phyloP scores from a whole-genome alignment of 2,888 invertebrate species.

The Tillus elongatus region DNA sequence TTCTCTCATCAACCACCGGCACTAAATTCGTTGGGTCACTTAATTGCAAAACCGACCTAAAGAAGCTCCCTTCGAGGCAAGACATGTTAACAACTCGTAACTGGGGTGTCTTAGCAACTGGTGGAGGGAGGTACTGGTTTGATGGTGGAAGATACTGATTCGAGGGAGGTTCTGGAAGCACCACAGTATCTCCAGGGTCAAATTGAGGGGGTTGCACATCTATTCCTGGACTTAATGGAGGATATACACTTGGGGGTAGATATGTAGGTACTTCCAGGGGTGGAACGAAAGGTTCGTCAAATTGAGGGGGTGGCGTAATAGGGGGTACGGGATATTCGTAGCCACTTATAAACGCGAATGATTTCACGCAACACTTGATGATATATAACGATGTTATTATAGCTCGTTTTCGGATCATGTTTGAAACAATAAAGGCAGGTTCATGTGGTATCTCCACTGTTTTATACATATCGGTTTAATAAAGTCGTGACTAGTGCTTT shows the following conservation, averaged over 20 bases:
- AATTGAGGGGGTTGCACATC: constrained; percentile 21
- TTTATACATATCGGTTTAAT: too few species aligned
- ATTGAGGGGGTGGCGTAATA: neutral
- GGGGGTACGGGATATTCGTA: constrained; percentile 1
- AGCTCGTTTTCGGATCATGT: too few species aligned
- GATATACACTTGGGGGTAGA: constrained; percentile 24
- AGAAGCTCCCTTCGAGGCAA: constrained; percentile 29
- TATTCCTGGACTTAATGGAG: constrained; percentile 20
- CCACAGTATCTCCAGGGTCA: constrained; percentile 24
- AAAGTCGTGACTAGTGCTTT: too few species aligned
- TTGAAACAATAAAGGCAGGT: too few species aligned
- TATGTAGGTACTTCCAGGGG: constrained; percentile 16
- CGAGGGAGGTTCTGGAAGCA: constrained; percentile 20
- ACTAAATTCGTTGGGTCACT: too few species aligned
- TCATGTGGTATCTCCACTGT: too few species aligned
- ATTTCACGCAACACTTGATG: too few species aligned
- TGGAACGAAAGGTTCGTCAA: neutral
- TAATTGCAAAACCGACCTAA: constrained; percentile 34
- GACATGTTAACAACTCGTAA: constrained; percentile 35
- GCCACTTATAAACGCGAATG: too few species aligned
- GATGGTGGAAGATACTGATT: constrained; percentile 17
- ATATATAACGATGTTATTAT: too few species aligned
- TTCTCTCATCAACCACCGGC: too few species aligned
- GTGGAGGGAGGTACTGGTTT: constrained; percentile 21
- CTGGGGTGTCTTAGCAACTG: constrained; percentile 16